A percentile compares a stretch with the other conserved stretches of the same genome.
These are phyloP conservation scores for Leptura quadrifasciata DNA, from an alignment of 2,888 invertebrate species.

Conservation along the genomic window DNA sequence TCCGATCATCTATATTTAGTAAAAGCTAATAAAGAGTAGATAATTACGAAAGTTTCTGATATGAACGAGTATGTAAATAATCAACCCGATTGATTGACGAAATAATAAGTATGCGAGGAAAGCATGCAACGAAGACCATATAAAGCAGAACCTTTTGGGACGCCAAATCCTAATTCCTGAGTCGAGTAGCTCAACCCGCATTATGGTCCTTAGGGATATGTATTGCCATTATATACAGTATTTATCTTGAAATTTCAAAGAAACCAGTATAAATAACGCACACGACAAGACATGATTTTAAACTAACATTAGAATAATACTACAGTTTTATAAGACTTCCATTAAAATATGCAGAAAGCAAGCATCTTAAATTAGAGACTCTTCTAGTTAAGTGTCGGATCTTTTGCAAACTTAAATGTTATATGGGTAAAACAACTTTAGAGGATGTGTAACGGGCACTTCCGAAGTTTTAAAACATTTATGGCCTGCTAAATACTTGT, in stretches of 20 bases:
- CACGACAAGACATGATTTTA: not conserved
- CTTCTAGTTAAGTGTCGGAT: not conserved
- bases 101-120: no score
- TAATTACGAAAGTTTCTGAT: no score
- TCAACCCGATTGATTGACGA: no score
- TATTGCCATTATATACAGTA: not conserved
- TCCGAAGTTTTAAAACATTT: constrained; percentile 10
- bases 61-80: no score
- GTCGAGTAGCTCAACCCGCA: not conserved
- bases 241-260: not conserved
- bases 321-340: not conserved
- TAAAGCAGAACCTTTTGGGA: not conserved
- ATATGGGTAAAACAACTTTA: not conserved
- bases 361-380: not conserved
- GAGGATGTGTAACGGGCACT: not conserved
- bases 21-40: no score
- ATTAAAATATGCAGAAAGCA: not conserved
- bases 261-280: not conserved
- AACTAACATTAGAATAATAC: not conserved
- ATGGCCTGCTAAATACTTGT: constrained; percentile 13
- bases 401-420: constrained; percentile 8
- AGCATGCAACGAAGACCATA: no score
- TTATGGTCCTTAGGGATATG: not conserved
- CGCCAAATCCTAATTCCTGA: not conserved
- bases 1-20: no score